Percentiles rank a stretch among this genome's conserved stretches.
Conservation (phyloP, 2,797 vertebrate genomes). For the Rhynchotus rufescens region DNA sequence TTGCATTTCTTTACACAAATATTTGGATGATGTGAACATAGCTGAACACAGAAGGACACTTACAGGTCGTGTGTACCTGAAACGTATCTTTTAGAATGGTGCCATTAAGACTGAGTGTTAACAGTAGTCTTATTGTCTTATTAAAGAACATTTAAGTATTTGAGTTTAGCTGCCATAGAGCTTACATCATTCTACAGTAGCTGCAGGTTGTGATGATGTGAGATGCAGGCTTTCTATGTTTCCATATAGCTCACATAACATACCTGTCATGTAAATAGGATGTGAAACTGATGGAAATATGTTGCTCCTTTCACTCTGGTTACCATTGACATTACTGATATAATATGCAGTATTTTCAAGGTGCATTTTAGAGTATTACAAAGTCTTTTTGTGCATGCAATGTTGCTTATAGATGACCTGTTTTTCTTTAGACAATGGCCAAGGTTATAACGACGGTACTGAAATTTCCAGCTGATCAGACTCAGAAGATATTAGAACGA, state of each 20-base stretch:
- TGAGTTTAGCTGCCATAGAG: background rate
- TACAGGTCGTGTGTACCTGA: background rate
- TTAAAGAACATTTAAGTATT: background rate
- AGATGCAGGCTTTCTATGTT: background rate
- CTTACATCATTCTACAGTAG: background rate
- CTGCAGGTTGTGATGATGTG: background rate
- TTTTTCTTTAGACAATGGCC: constrained; percentile 92
- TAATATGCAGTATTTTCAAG: background rate
- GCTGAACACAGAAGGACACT: background rate
- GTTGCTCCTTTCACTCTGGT: constrained; percentile 45
- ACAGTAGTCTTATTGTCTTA: background rate
- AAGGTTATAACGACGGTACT: constrained; percentile 98
- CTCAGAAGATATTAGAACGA: constrained; percentile 93
- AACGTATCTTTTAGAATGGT: constrained; percentile 21
- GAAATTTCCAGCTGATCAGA: constrained; percentile 94
- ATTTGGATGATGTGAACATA: constrained; percentile 36
- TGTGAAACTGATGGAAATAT: background rate
- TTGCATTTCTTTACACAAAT: constrained; percentile 26
- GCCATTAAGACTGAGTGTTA: background rate
- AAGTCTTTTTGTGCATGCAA: background rate
- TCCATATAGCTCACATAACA: background rate
- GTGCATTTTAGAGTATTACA: background rate
- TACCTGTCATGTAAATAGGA: background rate
- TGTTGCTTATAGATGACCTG: background rate
- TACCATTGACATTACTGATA: constrained; percentile 45